A percentile compares a stretch with the other conserved stretches of the same genome.
These are phyloP conservation scores for Vesta saturnalis DNA, from an alignment of 2,888 invertebrate species.

Conservation along the genomic window DNA sequence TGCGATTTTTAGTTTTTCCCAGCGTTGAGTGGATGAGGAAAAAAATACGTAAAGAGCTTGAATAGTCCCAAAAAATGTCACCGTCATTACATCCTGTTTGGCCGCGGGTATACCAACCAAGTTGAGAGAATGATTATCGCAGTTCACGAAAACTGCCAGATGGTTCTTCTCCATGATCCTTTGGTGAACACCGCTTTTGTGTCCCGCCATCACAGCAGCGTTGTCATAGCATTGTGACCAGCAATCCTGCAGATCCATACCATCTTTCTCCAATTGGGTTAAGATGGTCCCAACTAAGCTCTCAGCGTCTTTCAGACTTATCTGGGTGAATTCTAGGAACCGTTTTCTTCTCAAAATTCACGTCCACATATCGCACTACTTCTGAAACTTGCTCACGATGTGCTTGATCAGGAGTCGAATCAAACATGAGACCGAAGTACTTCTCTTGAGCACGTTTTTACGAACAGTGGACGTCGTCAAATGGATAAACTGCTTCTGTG, in stretches of 20 bases:
- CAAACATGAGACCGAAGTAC: neutral
- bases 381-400: neutral
- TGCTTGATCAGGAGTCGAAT: neutral
- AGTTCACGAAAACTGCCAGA: neutral
- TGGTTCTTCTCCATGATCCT: neutral
- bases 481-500: neutral
- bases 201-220: neutral
- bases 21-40: too few species aligned
- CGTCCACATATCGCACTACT: neutral
- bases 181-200: neutral
- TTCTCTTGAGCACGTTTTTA: neutral
- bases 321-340: neutral
- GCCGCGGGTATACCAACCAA: neutral
- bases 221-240: neutral
- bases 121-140: neutral
- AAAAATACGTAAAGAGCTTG: too few species aligned
- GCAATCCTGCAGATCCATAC: neutral
- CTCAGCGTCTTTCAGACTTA: neutral
- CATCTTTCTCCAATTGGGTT: neutral
- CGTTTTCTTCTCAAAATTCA: neutral
- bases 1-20: too few species aligned
- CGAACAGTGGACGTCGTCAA: neutral
- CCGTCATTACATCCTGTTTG: neutral
- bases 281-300: neutral
- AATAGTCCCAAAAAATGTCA: neutral